These are phyloP conservation scores for Phymastichus coffea DNA, from an alignment of 1,140 invertebrate species.

Conservation along the genomic window DNA sequence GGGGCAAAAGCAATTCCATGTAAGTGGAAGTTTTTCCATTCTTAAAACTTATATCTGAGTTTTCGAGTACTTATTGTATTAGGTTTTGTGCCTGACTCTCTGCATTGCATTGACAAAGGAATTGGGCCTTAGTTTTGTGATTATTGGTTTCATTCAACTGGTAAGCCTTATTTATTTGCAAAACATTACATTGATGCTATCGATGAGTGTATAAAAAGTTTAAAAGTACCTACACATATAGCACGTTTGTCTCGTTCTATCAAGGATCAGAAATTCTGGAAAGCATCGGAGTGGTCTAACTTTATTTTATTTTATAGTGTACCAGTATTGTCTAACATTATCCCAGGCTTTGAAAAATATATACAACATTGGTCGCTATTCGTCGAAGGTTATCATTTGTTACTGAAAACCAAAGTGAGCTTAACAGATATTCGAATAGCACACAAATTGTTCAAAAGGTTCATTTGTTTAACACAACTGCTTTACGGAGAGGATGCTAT, in stretches of 20 bases:
- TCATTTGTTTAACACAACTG: neutral
- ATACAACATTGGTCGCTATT: conserved; percentile 18
- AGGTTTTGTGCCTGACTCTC: neutral
- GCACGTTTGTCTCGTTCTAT: conserved; percentile 16
- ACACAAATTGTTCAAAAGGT: neutral
- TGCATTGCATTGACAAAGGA: neutral
- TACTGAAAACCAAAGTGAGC: neutral
- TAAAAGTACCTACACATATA: conserved; percentile 19
- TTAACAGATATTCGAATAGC: neutral
- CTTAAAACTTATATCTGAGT: too few species aligned
- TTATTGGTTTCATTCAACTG: too few species aligned
- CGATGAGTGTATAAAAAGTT: too few species aligned
- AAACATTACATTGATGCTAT: too few species aligned
- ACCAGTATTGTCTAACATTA: conserved; percentile 9
- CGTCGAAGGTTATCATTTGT: conserved; percentile 14
- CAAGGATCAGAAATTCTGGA: conserved; percentile 12
- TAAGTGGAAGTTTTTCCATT: too few species aligned
- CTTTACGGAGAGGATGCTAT: conserved; percentile 12
- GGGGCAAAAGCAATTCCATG: too few species aligned
- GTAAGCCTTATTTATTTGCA: too few species aligned
- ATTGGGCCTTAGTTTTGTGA: too few species aligned
- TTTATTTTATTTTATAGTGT: conserved; percentile 26
- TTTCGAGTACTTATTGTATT: too few species aligned
- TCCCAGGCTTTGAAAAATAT: neutral
- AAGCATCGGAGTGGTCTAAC: conserved; percentile 25